phyloP scores from a whole-genome alignment of 2,113 vertebrate species.

The Macquaria australasica region DNA sequence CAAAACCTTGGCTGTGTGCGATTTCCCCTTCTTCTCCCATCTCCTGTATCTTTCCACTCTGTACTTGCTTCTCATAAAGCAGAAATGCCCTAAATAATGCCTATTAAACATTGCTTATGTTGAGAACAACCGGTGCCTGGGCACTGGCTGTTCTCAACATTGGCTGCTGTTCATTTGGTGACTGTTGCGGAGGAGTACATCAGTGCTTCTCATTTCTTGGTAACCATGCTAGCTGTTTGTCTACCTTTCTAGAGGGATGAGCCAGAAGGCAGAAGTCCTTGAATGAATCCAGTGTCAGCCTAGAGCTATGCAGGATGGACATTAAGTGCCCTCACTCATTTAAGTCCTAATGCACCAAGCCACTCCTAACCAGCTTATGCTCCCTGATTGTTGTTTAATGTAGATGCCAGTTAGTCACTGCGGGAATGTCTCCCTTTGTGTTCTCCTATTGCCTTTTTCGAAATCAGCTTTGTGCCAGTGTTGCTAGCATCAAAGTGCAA shows the following conservation, averaged over 20 bases:
- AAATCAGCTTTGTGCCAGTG: slow-evolving; percentile 77
- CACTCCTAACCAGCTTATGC: slow-evolving; percentile 44
- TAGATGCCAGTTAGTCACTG: slow-evolving; percentile 59
- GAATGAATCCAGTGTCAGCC: slow-evolving; percentile 24
- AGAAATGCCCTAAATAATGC: slow-evolving; percentile 18
- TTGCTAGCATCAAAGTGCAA: slow-evolving; percentile 75
- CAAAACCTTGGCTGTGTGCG: slow-evolving; percentile 34
- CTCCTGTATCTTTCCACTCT: not conserved
- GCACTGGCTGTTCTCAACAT: slow-evolving; percentile 24
- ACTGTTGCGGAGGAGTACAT: slow-evolving; percentile 56
- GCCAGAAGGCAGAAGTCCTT: slow-evolving; percentile 28
- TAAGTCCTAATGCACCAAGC: slow-evolving; percentile 46
- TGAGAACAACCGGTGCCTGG: slow-evolving; percentile 18
- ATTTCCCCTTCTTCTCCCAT: slow-evolving; percentile 34
- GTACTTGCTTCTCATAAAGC: not conserved
- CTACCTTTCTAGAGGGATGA: slow-evolving; percentile 35
- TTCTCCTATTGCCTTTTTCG: slow-evolving; percentile 58
- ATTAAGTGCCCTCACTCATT: slow-evolving; percentile 23
- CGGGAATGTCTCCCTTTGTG: slow-evolving; percentile 67
- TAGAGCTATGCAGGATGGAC: slow-evolving; percentile 34
- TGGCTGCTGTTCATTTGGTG: slow-evolving; percentile 64
- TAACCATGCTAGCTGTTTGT: slow-evolving; percentile 60
- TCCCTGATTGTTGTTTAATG: slow-evolving; percentile 67
- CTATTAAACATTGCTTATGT: slow-evolving; percentile 23
- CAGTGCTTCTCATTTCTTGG: slow-evolving; percentile 41